Conservation (phyloP, 1,140 invertebrate species). For the Hormaphis cornu region DNA sequence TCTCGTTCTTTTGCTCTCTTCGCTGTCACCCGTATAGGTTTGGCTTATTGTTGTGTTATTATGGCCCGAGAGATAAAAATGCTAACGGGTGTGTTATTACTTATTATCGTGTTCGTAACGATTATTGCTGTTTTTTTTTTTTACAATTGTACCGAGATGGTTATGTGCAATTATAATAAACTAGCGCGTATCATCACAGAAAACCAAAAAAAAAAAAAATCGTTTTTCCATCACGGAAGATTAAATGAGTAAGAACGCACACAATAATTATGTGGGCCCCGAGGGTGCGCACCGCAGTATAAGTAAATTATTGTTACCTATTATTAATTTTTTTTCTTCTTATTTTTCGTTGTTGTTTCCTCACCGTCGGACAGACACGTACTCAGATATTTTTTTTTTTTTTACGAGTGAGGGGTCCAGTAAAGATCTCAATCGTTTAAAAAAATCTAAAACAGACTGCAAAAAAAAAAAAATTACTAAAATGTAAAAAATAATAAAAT, state of each 20-base stretch:
- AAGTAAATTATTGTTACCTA: background rate
- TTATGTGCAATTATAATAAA: constrained; percentile 12
- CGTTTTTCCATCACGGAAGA: constrained; percentile 22
- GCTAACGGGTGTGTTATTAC: background rate
- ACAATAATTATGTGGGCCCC: constrained; percentile 27
- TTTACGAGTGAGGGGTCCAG: no score
- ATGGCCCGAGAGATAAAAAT: background rate
- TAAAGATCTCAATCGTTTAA: no score
- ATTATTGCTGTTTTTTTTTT: background rate
- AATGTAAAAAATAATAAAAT: no score
- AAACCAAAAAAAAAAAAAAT: background rate
- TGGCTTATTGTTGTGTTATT: background rate
- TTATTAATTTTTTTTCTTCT: background rate
- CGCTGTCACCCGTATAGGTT: background rate
- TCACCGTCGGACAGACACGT: no score
- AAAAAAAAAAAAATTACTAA: no score
- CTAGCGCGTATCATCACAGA: constrained; percentile 16
- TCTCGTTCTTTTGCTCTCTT: no score
- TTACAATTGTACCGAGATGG: no score
- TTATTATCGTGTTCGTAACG: background rate
- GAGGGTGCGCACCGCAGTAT: background rate
- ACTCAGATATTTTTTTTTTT: no score
- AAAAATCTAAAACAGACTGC: no score
- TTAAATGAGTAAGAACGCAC: constrained; percentile 11
- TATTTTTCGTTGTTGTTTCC: background rate